These are phyloP conservation scores for Enhydra lutris DNA, from an alignment of 2,113 vertebrate genomes.

Conservation along the genomic window DNA sequence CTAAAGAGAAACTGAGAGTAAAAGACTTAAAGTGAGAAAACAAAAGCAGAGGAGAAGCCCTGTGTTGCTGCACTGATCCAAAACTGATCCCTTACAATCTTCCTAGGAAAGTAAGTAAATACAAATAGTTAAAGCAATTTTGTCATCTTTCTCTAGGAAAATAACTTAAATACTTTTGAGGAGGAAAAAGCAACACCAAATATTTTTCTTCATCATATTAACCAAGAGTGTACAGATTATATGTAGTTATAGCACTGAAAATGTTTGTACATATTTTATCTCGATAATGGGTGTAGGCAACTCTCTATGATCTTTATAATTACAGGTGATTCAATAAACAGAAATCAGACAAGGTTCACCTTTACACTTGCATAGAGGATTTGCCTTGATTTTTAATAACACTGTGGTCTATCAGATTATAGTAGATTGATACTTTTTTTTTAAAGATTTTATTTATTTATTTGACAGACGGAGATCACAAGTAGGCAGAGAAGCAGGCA, in stretches of 20 bases:
- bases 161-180: background rate
- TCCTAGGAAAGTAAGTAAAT: conserved; percentile 27
- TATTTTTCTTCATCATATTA: conserved; percentile 15
- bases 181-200: background rate
- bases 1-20: conserved; percentile 33
- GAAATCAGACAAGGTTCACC: background rate
- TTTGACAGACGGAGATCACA: too few relatives aligned
- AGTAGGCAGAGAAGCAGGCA: too few relatives aligned
- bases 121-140: background rate
- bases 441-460: too few relatives aligned
- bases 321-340: conserved; percentile 26
- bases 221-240: background rate
- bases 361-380: background rate
- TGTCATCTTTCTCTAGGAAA: background rate
- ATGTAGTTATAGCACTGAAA: background rate
- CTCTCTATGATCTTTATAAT: background rate
- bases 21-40: background rate
- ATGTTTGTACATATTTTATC: background rate
- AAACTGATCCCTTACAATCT: background rate
- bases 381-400: conserved; percentile 5
- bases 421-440: background rate
- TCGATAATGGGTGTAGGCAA: background rate
- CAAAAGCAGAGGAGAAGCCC: background rate
- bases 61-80: background rate
- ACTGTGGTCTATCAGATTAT: background rate